Percentiles rank a stretch among this genome's conserved stretches.
These are phyloP conservation scores for Manis javanica DNA, from an alignment of 2,797 vertebrate species.

Conservation along the genomic window DNA sequence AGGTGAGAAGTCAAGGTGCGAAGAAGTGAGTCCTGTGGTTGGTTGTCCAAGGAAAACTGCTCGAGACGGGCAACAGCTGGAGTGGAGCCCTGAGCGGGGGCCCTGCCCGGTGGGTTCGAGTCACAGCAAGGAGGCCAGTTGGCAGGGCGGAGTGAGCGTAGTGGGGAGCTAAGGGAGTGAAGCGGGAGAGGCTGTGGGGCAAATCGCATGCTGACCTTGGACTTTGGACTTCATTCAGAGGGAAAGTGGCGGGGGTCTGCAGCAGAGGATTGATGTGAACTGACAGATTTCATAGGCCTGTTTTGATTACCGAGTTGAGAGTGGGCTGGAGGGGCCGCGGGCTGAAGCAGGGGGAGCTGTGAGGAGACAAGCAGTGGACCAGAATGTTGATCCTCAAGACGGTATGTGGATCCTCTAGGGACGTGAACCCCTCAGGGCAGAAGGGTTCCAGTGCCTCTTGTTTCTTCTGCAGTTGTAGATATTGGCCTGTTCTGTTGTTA, in stretches of 20 bases:
- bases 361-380: not conserved
- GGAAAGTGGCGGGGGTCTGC: not conserved
- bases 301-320: not conserved
- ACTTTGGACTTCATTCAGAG: not conserved
- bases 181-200: not conserved
- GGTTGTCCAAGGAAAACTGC: not conserved
- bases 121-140: not conserved
- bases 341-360: not conserved
- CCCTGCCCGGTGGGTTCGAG: not conserved
- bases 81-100: not conserved
- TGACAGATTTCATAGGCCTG: not conserved
- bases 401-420: not conserved
- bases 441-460: not conserved
- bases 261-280: not conserved
- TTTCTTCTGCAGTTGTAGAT: too few relatives aligned
- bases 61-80: not conserved
- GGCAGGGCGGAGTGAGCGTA: not conserved
- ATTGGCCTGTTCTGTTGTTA: not conserved
- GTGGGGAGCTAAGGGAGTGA: not conserved
- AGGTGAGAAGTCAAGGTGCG: not conserved
- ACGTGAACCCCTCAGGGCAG: too few relatives aligned
- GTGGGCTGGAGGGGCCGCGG: not conserved
- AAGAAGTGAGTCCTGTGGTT: not conserved
- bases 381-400: not conserved
- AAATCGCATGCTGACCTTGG: not conserved